These are phyloP conservation scores for Morelia viridis DNA, from an alignment of 2,797 vertebrate genomes.

Conservation along the genomic window DNA sequence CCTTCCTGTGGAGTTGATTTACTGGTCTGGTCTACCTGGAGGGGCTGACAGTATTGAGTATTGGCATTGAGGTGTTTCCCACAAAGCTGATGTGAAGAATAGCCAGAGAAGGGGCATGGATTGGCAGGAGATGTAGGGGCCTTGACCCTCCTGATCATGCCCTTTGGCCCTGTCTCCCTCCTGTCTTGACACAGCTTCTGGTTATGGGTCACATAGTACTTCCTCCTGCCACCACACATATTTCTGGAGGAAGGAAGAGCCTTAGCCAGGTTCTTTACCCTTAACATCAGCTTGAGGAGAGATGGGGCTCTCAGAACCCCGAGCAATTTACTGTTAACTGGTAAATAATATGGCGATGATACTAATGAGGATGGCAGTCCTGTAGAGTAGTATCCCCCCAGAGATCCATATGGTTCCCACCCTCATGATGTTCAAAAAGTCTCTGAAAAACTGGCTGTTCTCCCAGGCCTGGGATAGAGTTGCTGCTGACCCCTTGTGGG, in stretches of 20 bases:
- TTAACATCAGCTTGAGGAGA: not conserved
- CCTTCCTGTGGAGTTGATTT: too few relatives aligned
- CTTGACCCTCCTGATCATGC: too few relatives aligned
- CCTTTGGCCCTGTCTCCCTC: too few relatives aligned
- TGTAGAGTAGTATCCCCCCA: not conserved
- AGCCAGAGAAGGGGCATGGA: too few relatives aligned
- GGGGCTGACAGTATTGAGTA: too few relatives aligned
- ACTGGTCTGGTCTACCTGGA: too few relatives aligned
- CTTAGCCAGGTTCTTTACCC: not conserved
- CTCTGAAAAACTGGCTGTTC: not conserved
- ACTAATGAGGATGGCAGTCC: not conserved
- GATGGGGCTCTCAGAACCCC: not conserved
- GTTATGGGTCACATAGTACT: not conserved
- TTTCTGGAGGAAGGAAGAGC: not conserved
- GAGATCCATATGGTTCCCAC: not conserved
- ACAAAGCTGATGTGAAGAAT: too few relatives aligned
- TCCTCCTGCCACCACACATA: not conserved
- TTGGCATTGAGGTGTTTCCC: too few relatives aligned
- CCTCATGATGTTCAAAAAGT: not conserved
- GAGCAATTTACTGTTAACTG: not conserved
- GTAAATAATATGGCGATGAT: not conserved
- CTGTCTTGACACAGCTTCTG: not conserved
- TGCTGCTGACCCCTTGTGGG: not conserved
- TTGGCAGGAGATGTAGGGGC: too few relatives aligned
- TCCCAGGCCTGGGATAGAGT: not conserved